phyloP scores from a whole-genome alignment of 2,888 invertebrate genomes.

The Maniola hyperantus region DNA sequence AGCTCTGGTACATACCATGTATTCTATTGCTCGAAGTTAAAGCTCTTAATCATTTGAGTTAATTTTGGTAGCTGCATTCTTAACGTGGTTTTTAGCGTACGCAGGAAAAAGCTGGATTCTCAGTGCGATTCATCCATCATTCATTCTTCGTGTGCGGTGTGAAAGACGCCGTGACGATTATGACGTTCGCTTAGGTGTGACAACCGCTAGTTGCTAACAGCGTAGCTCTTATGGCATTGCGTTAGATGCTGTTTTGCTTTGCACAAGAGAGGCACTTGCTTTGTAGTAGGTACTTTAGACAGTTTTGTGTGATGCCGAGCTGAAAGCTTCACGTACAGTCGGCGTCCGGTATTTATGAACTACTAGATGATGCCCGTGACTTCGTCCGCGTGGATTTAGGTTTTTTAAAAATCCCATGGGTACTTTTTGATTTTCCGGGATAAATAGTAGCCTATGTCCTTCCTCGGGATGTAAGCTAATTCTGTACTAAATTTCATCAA shows the following conservation, averaged over 20 bases:
- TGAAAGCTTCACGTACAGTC: slow-evolving; percentile 28
- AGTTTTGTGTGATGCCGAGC: slow-evolving; percentile 43
- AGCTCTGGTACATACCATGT: slow-evolving; percentile 16
- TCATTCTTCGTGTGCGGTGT: slow-evolving; percentile 67
- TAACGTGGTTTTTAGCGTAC: slow-evolving; percentile 51
- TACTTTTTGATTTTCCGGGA: no score
- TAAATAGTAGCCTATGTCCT: no score
- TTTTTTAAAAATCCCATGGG: no score
- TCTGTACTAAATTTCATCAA: no score
- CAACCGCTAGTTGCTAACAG: slow-evolving; percentile 44
- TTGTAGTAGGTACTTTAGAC: slow-evolving; percentile 58
- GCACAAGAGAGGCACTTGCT: slow-evolving; percentile 48
- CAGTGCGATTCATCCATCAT: slow-evolving; percentile 75
- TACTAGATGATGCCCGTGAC: no score
- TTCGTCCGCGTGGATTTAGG: no score
- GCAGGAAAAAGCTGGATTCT: slow-evolving; percentile 69
- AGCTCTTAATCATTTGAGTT: slow-evolving; percentile 40
- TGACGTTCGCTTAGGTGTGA: slow-evolving; percentile 61
- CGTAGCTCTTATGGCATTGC: slow-evolving; percentile 51
- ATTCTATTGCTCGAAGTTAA: slow-evolving; percentile 38
- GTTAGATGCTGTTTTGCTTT: slow-evolving; percentile 59
- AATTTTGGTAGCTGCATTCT: slow-evolving; percentile 37
- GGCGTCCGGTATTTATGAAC: not conserved
- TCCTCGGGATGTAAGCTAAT: no score
- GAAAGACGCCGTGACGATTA: slow-evolving; percentile 76